These are phyloP conservation scores for Rhombomys opimus DNA, from an alignment of 2,113 vertebrate species.

Conservation along the genomic window DNA sequence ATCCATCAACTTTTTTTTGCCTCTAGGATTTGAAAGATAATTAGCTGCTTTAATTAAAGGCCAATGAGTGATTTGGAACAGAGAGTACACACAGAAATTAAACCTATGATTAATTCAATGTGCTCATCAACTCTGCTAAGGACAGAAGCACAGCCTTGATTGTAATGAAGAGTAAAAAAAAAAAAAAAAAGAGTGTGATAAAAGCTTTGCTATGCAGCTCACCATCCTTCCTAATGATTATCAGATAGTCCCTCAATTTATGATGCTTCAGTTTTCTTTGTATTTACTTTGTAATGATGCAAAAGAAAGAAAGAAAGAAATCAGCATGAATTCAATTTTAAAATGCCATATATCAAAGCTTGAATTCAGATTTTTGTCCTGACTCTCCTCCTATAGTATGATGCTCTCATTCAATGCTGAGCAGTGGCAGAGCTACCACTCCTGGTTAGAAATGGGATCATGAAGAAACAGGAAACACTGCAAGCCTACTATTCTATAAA, in stretches of 20 bases:
- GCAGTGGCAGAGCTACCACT: background rate
- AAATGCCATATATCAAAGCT: background rate
- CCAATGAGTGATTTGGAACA: background rate
- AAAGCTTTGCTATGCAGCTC: background rate
- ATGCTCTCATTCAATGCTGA: background rate
- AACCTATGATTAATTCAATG: slow-evolving; percentile 43
- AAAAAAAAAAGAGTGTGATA: background rate
- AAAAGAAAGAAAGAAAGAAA: background rate
- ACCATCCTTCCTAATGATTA: background rate
- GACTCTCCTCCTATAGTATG: background rate
- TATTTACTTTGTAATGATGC: background rate
- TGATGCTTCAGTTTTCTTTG: background rate
- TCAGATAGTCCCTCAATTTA: background rate
- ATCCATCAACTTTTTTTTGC: background rate
- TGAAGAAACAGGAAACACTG: background rate
- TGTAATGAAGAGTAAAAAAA: background rate
- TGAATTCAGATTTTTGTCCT: background rate
- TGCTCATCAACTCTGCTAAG: slow-evolving; percentile 22
- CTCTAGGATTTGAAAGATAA: slow-evolving; percentile 62
- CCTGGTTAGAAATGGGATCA: background rate
- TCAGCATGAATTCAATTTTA: background rate
- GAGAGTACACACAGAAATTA: slow-evolving; percentile 19
- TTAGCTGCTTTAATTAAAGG: slow-evolving; percentile 63
- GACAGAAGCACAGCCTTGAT: background rate
- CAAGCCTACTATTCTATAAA: background rate